A percentile compares a stretch with the other conserved stretches of the same genome.
Conservation (phyloP, 2,888 invertebrate genomes). For the Halictus quadricinctus region DNA sequence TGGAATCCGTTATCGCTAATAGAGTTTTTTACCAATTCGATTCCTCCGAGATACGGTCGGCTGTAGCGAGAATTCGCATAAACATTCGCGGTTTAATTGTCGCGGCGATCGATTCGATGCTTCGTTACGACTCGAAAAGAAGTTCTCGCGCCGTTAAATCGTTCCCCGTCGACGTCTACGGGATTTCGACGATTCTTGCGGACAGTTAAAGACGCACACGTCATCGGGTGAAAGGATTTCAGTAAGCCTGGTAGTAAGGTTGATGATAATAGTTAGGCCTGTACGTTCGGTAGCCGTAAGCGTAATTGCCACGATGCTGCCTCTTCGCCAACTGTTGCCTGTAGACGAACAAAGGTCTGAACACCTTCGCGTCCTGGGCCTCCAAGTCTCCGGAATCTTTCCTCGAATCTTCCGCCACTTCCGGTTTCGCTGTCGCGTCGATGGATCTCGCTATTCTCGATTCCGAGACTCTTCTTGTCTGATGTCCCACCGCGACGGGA, state of each 20-base stretch:
- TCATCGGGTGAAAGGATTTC: conserved; percentile 13
- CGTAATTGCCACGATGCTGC: conserved; percentile 33
- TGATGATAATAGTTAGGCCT: conserved; percentile 20
- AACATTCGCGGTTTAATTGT: conserved; percentile 18
- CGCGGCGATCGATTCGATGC: conserved; percentile 35
- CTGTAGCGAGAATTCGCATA: background rate
- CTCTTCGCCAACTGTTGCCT: conserved; percentile 73
- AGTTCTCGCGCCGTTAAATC: conserved; percentile 20
- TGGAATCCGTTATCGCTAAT: background rate
- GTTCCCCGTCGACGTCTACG: background rate
- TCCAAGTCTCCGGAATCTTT: conserved; percentile 66
- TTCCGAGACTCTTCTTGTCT: background rate
- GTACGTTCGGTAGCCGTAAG: background rate
- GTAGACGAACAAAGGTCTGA: conserved; percentile 78
- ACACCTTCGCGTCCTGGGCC: conserved; percentile 75
- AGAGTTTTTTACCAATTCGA: background rate
- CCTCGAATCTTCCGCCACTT: background rate
- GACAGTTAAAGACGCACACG: background rate
- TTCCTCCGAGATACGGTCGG: background rate
- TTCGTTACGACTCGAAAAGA: conserved; percentile 5
- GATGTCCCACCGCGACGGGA: background rate
- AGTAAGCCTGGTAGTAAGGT: conserved; percentile 8
- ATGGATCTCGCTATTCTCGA: conserved; percentile 55
- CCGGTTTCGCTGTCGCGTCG: conserved; percentile 3
- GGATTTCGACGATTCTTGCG: conserved; percentile 11